Base-by-base conservation (phyloP, 2,888 invertebrate genomes). In the Lasioglossum lativentre region DNA sequence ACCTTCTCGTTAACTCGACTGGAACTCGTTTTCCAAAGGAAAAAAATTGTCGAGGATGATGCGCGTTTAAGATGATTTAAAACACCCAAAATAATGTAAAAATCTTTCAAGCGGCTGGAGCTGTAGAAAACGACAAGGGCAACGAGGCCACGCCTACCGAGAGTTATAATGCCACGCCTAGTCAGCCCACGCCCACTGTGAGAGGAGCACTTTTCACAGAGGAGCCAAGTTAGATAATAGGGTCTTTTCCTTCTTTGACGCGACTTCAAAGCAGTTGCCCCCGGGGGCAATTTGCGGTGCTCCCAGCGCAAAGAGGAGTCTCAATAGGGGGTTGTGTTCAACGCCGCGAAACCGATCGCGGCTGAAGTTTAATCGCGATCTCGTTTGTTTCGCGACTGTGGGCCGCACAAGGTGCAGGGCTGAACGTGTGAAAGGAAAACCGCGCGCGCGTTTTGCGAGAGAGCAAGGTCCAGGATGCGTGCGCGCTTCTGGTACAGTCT, bases 391-490 rank as follows among this genome's bases (percentile, higher is more conserved):
- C n/a, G 56, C n/a, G 56, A n/a, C 56, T 12, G 4, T 27, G 56
- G 59, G 16, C 5, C 6, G 59, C 27, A n/a, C n/a, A 23, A 27
- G 12, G 30, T n/a, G 30, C 6, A 30, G 16, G 30, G 63, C 6
- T 6, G 59, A 23, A 38, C 66, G 10, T 5, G 66, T 38, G 19
- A 34, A 68, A 68, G 34, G 23, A 10, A 23, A 68, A 68, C 66
- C 66, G 66, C 66, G 66, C 30, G 30, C 27, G 30, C 16, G 14
- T 16, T 30, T 27, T 2, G 56, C 56, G n/a, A 12, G 56, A n/a
- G 56, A n/a, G 56, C 63, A 63, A 63, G 63, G 63, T 63, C 63
- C 63, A 63, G 30, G 63, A 63, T 63, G 63, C 63, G 63, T 23
- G 66, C 66, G 66, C 34, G 34, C 34, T 19, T 34, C 30, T 19